Evolutionary conservation across 2,113 vertebrate genomes (phyloP).

Genomic region (Ctenodactylus gundi): DNA sequence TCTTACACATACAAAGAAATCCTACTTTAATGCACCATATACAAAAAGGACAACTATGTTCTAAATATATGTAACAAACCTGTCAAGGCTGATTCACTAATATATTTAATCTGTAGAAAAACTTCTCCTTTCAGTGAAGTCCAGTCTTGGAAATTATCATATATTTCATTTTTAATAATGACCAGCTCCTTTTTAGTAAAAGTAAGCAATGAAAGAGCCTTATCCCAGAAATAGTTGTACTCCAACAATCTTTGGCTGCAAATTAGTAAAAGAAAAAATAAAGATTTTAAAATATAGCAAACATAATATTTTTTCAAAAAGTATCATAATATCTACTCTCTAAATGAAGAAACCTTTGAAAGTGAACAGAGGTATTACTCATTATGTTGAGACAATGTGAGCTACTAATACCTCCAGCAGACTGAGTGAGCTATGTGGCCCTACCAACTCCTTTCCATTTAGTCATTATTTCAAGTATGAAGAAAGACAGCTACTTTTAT

Average conservation of each 20-base stretch:
- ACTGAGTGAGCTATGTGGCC: neutral
- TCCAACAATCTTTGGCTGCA: slow-evolving; percentile 82
- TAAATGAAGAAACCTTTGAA: slow-evolving; percentile 2
- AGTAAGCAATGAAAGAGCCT: slow-evolving; percentile 80
- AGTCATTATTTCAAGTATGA: neutral
- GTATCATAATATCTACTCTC: neutral
- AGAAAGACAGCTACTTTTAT: neutral
- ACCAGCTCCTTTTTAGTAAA: slow-evolving; percentile 82
- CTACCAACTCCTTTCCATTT: neutral
- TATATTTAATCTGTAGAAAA: slow-evolving; percentile 80
- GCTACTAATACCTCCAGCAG: neutral
- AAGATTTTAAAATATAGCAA: slow-evolving; percentile 18
- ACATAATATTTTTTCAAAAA: slow-evolving; percentile 39
- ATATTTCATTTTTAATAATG: slow-evolving; percentile 84
- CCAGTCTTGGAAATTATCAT: slow-evolving; percentile 83
- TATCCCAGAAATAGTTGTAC: slow-evolving; percentile 82
- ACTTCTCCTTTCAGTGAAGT: slow-evolving; percentile 82
- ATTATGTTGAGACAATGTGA: neutral
- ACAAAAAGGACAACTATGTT: neutral
- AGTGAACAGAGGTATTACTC: neutral
- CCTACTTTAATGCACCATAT: slow-evolving; percentile 13
- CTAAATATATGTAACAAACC: slow-evolving; percentile 74
- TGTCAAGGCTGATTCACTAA: slow-evolving; percentile 80
- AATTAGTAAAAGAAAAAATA: slow-evolving; percentile 60
- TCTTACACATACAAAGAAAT: neutral